Conservation (phyloP, 2,888 invertebrate species). For the Nematopogon swammerdamellus region DNA sequence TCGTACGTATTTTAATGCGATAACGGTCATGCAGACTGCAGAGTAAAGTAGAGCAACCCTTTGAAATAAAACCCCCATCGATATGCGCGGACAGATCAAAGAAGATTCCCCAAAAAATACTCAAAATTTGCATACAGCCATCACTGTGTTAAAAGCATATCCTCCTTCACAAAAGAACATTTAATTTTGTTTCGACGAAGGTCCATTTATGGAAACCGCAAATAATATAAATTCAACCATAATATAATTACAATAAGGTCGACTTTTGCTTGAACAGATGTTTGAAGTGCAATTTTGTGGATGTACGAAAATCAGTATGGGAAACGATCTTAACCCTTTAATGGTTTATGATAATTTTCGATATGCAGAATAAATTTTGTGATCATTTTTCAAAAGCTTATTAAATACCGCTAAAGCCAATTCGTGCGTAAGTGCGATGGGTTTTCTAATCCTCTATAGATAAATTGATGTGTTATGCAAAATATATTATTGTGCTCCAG, state of each 20-base stretch:
- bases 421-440: constrained; percentile 38
- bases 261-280: too few species aligned
- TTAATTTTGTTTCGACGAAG: too few species aligned
- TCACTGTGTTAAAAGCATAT: neutral
- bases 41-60: too few species aligned
- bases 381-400: constrained; percentile 58
- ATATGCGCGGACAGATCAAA: neutral
- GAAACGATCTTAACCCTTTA: constrained; percentile 27
- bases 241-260: too few species aligned
- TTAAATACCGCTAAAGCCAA: constrained; percentile 37
- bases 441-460: constrained; percentile 18
- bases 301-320: neutral
- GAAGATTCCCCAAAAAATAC: neutral
- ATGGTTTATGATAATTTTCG: constrained; percentile 45
- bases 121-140: neutral
- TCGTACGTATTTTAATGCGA: too few species aligned
- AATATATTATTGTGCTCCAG: constrained; percentile 21
- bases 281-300: too few species aligned
- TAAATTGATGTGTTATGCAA: constrained; percentile 8
- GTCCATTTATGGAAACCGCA: too few species aligned
- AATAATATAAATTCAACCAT: too few species aligned
- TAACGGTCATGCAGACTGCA: too few species aligned
- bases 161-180: too few species aligned
- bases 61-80: neutral
- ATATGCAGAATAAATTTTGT: constrained; percentile 44